Conservation (phyloP, 2,113 vertebrate species). For the Panthera tigris region DNA sequence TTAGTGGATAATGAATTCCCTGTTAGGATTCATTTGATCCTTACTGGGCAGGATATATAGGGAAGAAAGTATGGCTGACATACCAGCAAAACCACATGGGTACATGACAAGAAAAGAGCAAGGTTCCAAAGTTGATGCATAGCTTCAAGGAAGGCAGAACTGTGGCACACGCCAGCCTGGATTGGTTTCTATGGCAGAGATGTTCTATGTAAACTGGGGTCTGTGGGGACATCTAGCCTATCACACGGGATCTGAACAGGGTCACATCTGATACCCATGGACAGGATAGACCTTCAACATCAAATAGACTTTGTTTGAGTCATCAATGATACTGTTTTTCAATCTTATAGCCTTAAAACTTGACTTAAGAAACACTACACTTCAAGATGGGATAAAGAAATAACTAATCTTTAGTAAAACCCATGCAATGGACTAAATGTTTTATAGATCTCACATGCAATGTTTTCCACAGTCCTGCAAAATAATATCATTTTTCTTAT, state of each 20-base stretch:
- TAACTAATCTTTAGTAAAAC: not conserved
- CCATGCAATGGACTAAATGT: not conserved
- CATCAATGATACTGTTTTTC: not conserved
- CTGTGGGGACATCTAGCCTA: not conserved
- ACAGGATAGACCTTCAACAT: not conserved
- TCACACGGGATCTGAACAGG: not conserved
- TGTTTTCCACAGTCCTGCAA: not conserved
- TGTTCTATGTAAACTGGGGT: not conserved
- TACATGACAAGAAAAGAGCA: not conserved
- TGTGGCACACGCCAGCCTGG: not conserved
- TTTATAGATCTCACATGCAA: not conserved
- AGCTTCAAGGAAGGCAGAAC: too few species aligned
- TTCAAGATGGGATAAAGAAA: not conserved
- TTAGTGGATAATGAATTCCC: not conserved
- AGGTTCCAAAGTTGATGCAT: not conserved
- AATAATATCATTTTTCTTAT: not conserved
- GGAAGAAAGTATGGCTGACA: not conserved
- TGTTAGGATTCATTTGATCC: not conserved
- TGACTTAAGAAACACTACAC: not conserved
- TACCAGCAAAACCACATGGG: fast-evolving
- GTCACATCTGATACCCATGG: not conserved
- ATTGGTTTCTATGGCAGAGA: not conserved
- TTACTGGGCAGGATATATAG: not conserved
- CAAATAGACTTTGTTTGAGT: not conserved
- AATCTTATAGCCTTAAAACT: not conserved